Evolutionary conservation across 92 coral and sea anemone genomes (phyloP).

Genomic region (Umimayanthus kanabou): DNA sequence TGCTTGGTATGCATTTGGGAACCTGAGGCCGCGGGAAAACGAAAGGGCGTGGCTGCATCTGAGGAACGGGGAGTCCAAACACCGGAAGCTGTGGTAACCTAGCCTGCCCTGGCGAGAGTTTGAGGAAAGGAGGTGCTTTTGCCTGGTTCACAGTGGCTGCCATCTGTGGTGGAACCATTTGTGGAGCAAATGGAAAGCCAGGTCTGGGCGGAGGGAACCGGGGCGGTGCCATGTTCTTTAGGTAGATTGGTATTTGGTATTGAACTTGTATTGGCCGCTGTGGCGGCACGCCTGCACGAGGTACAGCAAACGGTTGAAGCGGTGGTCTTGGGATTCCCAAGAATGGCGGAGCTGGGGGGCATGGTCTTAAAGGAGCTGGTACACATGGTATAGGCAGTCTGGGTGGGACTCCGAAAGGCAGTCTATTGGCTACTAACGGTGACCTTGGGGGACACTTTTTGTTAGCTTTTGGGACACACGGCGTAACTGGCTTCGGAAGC

Average conservation of each 20-base stretch:
- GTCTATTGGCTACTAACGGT: background rate
- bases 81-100: constrained; percentile 5
- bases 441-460: constrained; percentile 25
- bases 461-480: constrained; percentile 9
- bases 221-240: background rate
- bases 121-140: constrained; percentile 42
- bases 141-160: constrained; percentile 8
- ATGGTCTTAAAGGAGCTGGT: constrained; percentile 23
- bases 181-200: constrained; percentile 11
- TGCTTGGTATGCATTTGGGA: constrained; percentile 40
- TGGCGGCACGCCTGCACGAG: background rate
- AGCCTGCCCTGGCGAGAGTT: constrained; percentile 14
- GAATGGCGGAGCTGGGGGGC: constrained; percentile 46
- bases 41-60: constrained; percentile 20
- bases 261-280: constrained; percentile 1
- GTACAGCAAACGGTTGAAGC: background rate
- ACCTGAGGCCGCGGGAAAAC: constrained; percentile 33
- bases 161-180: background rate
- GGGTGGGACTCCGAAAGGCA: background rate
- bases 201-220: constrained; percentile 1
- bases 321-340: constrained; percentile 21
- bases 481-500: constrained; percentile 12
- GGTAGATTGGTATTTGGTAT: constrained; percentile 12
- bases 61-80: background rate
- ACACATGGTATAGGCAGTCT: constrained; percentile 51